A percentile compares a stretch with the other conserved stretches of the same genome.
Evolutionary conservation across 1,140 invertebrate species (phyloP).

Genomic region (Platyura marginata): DNA sequence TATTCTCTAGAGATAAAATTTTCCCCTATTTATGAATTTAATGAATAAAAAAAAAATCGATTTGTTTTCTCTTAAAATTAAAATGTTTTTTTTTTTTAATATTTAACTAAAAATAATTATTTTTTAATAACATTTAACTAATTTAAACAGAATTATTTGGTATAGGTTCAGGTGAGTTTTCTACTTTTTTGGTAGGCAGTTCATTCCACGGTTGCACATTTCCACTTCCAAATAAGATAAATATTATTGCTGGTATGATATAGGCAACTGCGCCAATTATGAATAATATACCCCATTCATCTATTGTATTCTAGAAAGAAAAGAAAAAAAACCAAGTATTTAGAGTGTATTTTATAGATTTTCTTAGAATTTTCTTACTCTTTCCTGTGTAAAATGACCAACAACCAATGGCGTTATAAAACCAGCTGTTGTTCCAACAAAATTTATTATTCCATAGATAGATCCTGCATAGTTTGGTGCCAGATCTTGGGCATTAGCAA

Average conservation of each 20-base stretch:
- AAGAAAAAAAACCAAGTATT: conserved; percentile 3
- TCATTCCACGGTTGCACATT: conserved; percentile 45
- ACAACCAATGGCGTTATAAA: conserved; percentile 53
- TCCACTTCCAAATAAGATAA: conserved; percentile 44
- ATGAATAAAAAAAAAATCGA: too few relatives aligned
- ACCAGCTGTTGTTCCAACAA: conserved; percentile 48
- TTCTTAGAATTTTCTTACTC: too few relatives aligned
- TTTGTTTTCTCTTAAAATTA: too few relatives aligned
- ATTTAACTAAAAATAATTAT: too few relatives aligned
- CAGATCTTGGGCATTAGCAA: conserved; percentile 70
- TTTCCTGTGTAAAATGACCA: conserved; percentile 40
- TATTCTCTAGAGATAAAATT: too few relatives aligned
- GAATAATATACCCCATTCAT: conserved; percentile 61
- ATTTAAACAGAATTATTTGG: too few relatives aligned
- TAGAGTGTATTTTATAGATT: too few relatives aligned
- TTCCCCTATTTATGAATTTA: too few relatives aligned
- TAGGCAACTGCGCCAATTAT: conserved; percentile 52
- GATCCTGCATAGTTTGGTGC: conserved; percentile 57
- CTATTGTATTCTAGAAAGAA: conserved; percentile 43
- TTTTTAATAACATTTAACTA: too few relatives aligned
- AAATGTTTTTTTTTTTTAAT: too few relatives aligned
- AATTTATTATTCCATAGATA: conserved; percentile 54
- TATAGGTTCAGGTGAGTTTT: too few relatives aligned
- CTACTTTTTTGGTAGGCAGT: background rate
- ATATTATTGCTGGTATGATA: conserved; percentile 41